These are phyloP conservation scores for Lysandra bellargus DNA, from an alignment of 2,888 invertebrate species.

Conservation along the genomic window DNA sequence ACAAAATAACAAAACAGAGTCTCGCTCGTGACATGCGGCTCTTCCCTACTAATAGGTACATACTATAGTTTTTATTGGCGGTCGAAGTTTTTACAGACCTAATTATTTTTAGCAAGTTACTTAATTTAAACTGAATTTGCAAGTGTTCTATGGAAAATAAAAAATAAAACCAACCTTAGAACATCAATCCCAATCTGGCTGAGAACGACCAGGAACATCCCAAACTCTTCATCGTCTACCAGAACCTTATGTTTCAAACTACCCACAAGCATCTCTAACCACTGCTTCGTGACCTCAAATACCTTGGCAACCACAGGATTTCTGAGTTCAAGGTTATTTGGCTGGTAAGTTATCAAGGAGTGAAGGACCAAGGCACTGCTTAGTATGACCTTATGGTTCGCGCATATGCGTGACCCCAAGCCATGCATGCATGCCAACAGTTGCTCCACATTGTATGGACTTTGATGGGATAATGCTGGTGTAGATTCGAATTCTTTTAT, in stretches of 20 bases:
- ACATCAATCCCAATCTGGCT: constrained; percentile 62
- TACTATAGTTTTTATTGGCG: no score
- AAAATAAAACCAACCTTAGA: constrained; percentile 49
- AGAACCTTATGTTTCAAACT: constrained; percentile 60
- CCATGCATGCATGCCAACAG: constrained; percentile 62
- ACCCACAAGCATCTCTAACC: constrained; percentile 57
- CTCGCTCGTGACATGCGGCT: no score
- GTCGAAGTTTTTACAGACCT: no score
- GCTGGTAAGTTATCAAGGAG: constrained; percentile 64
- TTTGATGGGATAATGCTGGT: constrained; percentile 65
- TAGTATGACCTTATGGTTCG: constrained; percentile 53
- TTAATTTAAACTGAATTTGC: no score
- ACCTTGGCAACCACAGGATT: constrained; percentile 52
- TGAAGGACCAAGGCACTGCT: constrained; percentile 66
- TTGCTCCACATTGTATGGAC: constrained; percentile 68
- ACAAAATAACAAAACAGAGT: no score
- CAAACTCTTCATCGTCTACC: constrained; percentile 50
- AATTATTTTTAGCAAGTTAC: no score
- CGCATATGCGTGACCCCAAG: constrained; percentile 50
- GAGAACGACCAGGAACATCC: constrained; percentile 58
- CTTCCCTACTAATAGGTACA: no score
- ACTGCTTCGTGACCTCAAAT: constrained; percentile 58
- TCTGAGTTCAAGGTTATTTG: constrained; percentile 53
- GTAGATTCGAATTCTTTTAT: constrained; percentile 55
- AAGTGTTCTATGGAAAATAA: no score